Conservation (phyloP, 2,888 invertebrate species). For the Lingula anatina region DNA sequence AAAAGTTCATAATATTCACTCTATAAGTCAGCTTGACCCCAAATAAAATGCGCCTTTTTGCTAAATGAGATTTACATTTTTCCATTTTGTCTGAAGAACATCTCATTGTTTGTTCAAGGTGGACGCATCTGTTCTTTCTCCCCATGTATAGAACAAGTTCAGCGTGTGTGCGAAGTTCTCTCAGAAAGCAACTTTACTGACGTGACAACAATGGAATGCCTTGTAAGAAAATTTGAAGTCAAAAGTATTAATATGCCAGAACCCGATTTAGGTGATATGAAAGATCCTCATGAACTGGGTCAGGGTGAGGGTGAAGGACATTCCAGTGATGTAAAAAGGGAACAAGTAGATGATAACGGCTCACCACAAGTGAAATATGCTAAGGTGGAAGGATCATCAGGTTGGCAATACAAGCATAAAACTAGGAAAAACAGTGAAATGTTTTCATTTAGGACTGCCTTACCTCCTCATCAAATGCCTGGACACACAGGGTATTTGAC, state of each 20-base stretch:
- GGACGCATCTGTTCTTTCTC: conserved; percentile 96
- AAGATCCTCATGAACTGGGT: conserved; percentile 18
- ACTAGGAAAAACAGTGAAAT: too few species aligned
- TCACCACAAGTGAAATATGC: neutral
- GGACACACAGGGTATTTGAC: conserved; percentile 97
- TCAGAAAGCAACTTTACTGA: conserved; percentile 74
- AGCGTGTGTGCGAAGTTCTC: conserved; percentile 74
- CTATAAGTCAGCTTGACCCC: too few species aligned
- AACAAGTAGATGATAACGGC: neutral
- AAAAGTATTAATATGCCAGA: conserved; percentile 32
- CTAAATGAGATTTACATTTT: too few species aligned
- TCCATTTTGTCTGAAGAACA: neutral
- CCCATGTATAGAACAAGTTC: conserved; percentile 98
- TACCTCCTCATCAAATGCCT: conserved; percentile 69
- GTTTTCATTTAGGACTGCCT: conserved; percentile 55
- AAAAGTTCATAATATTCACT: too few species aligned
- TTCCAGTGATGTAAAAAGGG: neutral
- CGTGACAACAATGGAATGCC: conserved; percentile 76
- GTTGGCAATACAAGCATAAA: too few species aligned
- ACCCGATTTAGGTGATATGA: conserved; percentile 19
- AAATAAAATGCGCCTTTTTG: too few species aligned
- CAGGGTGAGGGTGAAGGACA: conserved; percentile 36
- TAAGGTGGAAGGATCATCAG: too few species aligned
- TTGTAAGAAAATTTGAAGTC: conserved; percentile 52
- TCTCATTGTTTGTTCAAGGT: conserved; percentile 57